phyloP scores from a whole-genome alignment of 2,888 invertebrate genomes.

The Heliconius erato region DNA sequence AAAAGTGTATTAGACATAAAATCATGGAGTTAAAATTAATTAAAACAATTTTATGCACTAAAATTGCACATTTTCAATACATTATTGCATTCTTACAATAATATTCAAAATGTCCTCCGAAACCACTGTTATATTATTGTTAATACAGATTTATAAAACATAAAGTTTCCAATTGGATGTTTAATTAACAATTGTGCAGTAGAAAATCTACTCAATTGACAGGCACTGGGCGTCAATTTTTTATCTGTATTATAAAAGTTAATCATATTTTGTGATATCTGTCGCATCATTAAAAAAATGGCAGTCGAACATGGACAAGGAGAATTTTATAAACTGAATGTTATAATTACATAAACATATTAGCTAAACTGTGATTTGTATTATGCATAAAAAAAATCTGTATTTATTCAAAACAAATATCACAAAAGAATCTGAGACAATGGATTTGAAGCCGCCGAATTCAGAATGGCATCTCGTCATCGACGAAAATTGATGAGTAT shows the following conservation, averaged over 20 bases:
- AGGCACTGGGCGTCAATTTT: conserved; percentile 13
- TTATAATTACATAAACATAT: conserved; percentile 1
- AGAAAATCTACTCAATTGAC: conserved; percentile 49
- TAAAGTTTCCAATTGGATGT: conserved; percentile 24
- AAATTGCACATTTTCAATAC: conserved; percentile 49
- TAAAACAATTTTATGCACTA: conserved; percentile 49
- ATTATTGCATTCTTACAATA: conserved; percentile 28
- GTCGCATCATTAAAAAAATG: conserved; percentile 38
- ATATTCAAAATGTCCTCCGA: conserved; percentile 18
- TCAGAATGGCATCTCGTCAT: conserved; percentile 61
- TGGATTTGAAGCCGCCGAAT: conserved; percentile 63
- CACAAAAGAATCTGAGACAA: conserved; percentile 54
- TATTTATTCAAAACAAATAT: conserved; percentile 37
- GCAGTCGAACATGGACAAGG: conserved; percentile 40
- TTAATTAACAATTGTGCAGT: conserved; percentile 44
- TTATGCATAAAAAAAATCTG: conserved; percentile 12
- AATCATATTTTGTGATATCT: conserved; percentile 37
- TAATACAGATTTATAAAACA: conserved; percentile 13
- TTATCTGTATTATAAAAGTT: conserved; percentile 27
- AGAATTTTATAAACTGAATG: not conserved
- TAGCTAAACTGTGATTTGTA: conserved; percentile 12
- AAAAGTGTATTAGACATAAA: conserved; percentile 12
- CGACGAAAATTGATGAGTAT: conserved; percentile 50
- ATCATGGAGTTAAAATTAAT: conserved; percentile 37
- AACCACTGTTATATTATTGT: conserved; percentile 1